Percentiles rank a stretch among this genome's conserved stretches.
Evolutionary conservation across 2,888 invertebrate species (phyloP).

Genomic region (Nemurella pictetii): DNA sequence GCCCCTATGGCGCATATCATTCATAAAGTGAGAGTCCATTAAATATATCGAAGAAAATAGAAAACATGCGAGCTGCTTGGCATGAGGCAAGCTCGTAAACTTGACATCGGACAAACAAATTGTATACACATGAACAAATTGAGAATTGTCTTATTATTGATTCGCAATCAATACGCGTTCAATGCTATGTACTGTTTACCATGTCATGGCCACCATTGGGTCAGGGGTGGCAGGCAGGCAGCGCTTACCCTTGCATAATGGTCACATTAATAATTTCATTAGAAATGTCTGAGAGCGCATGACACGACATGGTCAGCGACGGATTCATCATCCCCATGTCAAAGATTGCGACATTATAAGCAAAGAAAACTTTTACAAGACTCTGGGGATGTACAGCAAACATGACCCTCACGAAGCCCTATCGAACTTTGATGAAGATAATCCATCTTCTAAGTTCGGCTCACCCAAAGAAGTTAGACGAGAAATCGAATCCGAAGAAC

Average conservation of each 20-base stretch:
- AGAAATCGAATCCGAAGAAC: slow-evolving; percentile 10
- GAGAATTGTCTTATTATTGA: background rate
- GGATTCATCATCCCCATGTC: background rate
- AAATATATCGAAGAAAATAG: background rate
- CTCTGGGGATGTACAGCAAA: no score
- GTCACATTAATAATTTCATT: background rate
- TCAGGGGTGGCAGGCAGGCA: background rate
- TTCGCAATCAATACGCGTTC: background rate
- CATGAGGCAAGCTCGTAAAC: background rate
- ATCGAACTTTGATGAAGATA: background rate
- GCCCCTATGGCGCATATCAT: background rate
- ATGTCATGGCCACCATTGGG: background rate
- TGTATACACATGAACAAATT: background rate
- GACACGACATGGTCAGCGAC: background rate
- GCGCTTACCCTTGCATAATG: background rate
- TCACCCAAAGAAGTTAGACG: background rate
- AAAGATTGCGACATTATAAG: no score
- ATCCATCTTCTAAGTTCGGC: background rate
- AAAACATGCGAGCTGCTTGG: background rate
- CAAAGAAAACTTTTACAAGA: no score
- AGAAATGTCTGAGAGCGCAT: background rate
- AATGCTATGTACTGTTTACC: background rate
- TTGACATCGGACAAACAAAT: background rate
- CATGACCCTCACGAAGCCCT: no score
- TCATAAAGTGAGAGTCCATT: background rate